phyloP scores from a whole-genome alignment of 2,797 vertebrate genomes.

The Cercopithecus hamlyni region DNA sequence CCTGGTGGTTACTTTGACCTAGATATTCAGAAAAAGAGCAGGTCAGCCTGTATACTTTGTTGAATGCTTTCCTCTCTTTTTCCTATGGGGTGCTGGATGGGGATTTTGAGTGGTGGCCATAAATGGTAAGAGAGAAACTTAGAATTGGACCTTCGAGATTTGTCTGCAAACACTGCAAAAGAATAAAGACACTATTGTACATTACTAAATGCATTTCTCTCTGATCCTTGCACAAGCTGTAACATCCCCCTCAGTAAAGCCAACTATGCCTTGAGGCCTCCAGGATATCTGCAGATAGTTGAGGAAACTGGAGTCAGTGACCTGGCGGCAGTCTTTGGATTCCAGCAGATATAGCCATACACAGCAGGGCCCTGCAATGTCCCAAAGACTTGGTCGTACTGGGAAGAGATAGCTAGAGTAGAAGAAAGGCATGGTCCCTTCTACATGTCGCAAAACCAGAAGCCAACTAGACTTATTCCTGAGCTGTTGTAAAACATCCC shows the following conservation, averaged over 20 bases:
- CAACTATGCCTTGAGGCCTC: not conserved
- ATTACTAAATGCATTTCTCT: not conserved
- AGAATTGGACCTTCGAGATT: not conserved
- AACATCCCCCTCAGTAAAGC: not conserved
- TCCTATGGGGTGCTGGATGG: not conserved
- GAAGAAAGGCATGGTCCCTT: not conserved
- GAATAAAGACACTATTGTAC: not conserved
- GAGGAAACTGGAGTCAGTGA: not conserved
- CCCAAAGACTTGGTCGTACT: not conserved
- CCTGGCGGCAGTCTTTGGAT: not conserved
- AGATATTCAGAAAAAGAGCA: not conserved
- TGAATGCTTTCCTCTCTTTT: not conserved
- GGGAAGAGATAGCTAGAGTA: not conserved
- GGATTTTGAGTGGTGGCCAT: not conserved
- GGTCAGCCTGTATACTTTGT: not conserved
- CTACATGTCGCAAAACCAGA: not conserved
- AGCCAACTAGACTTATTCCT: not conserved
- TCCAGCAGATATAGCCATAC: not conserved
- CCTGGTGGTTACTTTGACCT: not conserved
- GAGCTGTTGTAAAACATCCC: not conserved
- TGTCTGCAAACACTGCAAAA: not conserved
- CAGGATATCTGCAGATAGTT: not conserved
- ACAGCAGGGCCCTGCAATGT: not conserved
- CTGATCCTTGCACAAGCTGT: not conserved
- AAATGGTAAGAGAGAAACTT: not conserved